phyloP scores from a whole-genome alignment of 1,140 invertebrate species.

The Antheraea mylitta region DNA sequence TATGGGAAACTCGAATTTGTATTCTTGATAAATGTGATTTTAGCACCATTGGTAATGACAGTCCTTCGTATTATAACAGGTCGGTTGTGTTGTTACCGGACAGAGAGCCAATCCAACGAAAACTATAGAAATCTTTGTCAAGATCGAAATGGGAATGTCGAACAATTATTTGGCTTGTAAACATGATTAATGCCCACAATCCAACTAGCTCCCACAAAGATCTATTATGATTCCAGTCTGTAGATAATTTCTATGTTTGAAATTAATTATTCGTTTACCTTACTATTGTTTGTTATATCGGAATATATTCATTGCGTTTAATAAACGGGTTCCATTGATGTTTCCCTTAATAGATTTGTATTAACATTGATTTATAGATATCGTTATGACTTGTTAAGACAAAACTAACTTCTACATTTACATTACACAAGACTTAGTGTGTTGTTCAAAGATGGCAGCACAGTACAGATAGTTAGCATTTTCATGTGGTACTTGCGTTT shows the following conservation, averaged over 20 bases:
- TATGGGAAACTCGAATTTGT: no score
- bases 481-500: no score
- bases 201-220: conserved; percentile 10
- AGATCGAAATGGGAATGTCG: conserved; percentile 35
- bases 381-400: no score
- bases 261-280: conserved; percentile 7
- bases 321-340: conserved; percentile 2
- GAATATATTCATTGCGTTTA: background rate
- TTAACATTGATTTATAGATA: no score
- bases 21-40: no score
- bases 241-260: conserved; percentile 9
- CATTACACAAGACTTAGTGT: no score
- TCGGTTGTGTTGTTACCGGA: background rate
- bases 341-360: background rate
- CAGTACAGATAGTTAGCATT: no score
- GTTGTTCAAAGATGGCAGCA: no score
- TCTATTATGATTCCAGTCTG: conserved; percentile 13
- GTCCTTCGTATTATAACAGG: no score
- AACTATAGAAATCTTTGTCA: conserved; percentile 47
- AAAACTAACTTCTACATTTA: no score
- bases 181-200: conserved; percentile 40
- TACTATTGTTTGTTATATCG: background rate
- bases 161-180: conserved; percentile 57
- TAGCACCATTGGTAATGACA: no score
- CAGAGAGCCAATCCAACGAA: conserved; percentile 25